phyloP scores from a whole-genome alignment of 1,140 invertebrate species.

The Manduca sexta region DNA sequence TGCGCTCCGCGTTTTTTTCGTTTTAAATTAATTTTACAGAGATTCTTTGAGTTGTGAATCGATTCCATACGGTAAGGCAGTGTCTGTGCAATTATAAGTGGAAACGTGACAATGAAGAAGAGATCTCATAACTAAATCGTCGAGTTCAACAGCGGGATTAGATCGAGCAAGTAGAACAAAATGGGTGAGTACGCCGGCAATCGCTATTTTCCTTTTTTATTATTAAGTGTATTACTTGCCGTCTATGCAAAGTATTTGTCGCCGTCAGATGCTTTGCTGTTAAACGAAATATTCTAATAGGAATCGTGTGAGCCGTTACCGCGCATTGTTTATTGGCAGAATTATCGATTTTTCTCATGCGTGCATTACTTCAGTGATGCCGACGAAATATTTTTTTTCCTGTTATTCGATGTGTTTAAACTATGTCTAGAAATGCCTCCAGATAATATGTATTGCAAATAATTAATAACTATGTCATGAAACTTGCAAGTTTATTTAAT shows the following conservation, averaged over 20 bases:
- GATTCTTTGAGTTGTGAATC: slow-evolving; percentile 20
- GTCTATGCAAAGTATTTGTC: neutral
- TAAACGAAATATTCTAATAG: slow-evolving; percentile 12
- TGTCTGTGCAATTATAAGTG: slow-evolving; percentile 34
- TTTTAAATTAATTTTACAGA: slow-evolving; percentile 23
- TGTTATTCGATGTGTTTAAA: too few relatives aligned
- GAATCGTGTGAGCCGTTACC: slow-evolving; percentile 8
- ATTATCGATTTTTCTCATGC: slow-evolving; percentile 65
- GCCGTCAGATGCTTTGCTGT: neutral
- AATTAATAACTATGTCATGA: too few relatives aligned
- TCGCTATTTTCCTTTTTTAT: slow-evolving; percentile 18
- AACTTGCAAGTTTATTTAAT: too few relatives aligned
- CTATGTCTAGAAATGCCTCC: too few relatives aligned
- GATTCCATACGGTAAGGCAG: slow-evolving; percentile 14
- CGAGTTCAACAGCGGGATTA: slow-evolving; percentile 21
- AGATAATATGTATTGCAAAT: too few relatives aligned
- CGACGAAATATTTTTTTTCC: too few relatives aligned
- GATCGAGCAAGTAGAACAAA: slow-evolving; percentile 29
- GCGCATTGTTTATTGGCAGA: slow-evolving; percentile 38
- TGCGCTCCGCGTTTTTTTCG: slow-evolving; percentile 16
- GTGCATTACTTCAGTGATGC: slow-evolving; percentile 7
- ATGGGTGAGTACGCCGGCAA: slow-evolving; percentile 60
- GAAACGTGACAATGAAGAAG: slow-evolving; percentile 46
- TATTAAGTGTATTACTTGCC: slow-evolving; percentile 3
- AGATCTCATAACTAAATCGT: slow-evolving; percentile 26